phyloP scores from a whole-genome alignment of 2,888 invertebrate genomes.

The Acrobasis repandana region DNA sequence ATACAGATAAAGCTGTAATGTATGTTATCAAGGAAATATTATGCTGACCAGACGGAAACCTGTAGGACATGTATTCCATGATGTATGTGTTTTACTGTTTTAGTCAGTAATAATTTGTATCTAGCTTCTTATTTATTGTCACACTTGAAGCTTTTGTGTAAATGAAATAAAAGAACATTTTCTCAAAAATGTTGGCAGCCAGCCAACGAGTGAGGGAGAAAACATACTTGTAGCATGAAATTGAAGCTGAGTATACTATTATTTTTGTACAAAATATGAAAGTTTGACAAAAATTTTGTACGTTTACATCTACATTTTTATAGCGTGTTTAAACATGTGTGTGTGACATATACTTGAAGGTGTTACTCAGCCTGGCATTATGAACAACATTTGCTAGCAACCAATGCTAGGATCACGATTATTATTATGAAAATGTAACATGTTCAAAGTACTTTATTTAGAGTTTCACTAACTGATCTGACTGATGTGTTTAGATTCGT shows the following conservation, averaged over 20 bases:
- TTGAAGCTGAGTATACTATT: background rate
- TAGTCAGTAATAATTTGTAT: conserved; percentile 7
- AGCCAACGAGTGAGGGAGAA: background rate
- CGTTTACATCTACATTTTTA: no score
- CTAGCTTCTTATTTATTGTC: conserved; percentile 6
- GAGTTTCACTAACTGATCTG: no score
- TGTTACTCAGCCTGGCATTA: no score
- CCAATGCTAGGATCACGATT: no score
- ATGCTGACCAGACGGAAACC: background rate
- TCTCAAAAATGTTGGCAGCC: conserved; percentile 8
- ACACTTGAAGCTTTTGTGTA: conserved; percentile 9
- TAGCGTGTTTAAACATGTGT: no score
- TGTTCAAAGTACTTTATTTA: no score
- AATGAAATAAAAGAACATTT: conserved; percentile 6
- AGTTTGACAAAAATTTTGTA: no score
- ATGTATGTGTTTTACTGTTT: background rate
- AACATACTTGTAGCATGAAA: background rate
- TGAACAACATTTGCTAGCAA: no score
- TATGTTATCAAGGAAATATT: background rate
- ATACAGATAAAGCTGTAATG: no score
- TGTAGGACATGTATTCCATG: background rate
- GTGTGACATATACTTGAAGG: no score
- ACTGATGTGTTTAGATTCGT: no score
- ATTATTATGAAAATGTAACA: no score
- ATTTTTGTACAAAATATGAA: background rate